Evolutionary conservation across 35 echinoderm and acorn worm species (phyloP), one percentile per base, ranked within the genome.

Genomic region (Lytechinus pictus): DNA sequence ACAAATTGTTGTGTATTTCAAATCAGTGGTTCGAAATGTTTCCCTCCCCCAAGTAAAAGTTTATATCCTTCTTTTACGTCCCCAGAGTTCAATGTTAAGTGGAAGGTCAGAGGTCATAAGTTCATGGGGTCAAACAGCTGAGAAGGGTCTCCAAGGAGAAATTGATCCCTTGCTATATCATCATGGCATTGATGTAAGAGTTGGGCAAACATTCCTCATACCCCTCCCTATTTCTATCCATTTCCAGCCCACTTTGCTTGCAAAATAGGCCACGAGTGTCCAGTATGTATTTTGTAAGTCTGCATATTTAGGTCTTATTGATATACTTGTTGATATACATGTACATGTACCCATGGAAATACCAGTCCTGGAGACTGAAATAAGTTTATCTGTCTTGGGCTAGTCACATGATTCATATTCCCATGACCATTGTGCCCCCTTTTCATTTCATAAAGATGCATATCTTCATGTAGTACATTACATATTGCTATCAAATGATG

Each of bases 151-250:
- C 88, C 16, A 52, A 54, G 88, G 88, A 52, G 88, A 90, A 90
- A 52, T 90, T 90, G 88, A 90, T 90, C 88, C 16, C 66, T 90
- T 90, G 88, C 88, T 90, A 79, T 16, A 79, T 79, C 19, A 79
- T 79, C 19, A 79, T 79, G 19, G 19, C n/a, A 8, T 3, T 44
- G n/a, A 79, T 79, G 66, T 79, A 79, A 79, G 66, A 24, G 21
- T 24, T 24, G 66, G 16, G 66, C 66, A 79, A 79, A 79, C 66
- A 79, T 79, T 24, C 21, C 21, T 16, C 21, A 24, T 19, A 79
- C n/a, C 21, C 66, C 66, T 16, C n/a, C 66, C 66, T 24, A 24
- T 79, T 5, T 58, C 56, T 58, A 44, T 44, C 33, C 33, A 1
- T 44, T 44, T 44, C 33, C 33, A 11, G 13, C 5, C 13, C 56